Conservation (phyloP, 2,113 vertebrate species). For the Casuarius casuarius region DNA sequence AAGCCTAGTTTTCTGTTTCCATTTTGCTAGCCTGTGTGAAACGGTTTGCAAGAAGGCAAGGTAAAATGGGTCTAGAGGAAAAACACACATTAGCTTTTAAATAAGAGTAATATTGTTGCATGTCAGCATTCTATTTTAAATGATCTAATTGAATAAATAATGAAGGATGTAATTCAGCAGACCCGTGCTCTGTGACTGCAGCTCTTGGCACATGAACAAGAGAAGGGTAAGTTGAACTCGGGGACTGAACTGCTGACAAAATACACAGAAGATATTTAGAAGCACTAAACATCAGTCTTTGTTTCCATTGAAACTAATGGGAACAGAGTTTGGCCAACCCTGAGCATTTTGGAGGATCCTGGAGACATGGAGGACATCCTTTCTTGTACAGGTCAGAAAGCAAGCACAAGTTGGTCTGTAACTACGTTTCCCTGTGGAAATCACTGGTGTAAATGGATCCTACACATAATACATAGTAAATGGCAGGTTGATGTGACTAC, state of each 20-base stretch:
- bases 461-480: neutral
- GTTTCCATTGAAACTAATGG: neutral
- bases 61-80: neutral
- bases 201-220: neutral
- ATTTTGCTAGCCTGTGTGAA: neutral
- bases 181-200: neutral
- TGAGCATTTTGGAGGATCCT: neutral
- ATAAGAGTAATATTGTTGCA: fast-evolving
- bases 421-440: neutral
- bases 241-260: neutral
- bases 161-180: neutral
- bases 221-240: neutral
- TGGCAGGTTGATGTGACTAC: neutral
- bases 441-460: neutral
- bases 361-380: neutral
- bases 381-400: neutral
- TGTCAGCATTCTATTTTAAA: neutral
- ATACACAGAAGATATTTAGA: neutral
- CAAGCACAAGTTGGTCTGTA: neutral
- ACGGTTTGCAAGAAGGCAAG: neutral
- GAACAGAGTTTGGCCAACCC: neutral
- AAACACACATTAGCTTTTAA: neutral
- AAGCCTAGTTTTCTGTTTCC: neutral
- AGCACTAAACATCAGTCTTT: neutral
- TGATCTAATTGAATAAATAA: neutral